Conservation (phyloP, 2,797 vertebrate species). For the Protosalanx chinensis region DNA sequence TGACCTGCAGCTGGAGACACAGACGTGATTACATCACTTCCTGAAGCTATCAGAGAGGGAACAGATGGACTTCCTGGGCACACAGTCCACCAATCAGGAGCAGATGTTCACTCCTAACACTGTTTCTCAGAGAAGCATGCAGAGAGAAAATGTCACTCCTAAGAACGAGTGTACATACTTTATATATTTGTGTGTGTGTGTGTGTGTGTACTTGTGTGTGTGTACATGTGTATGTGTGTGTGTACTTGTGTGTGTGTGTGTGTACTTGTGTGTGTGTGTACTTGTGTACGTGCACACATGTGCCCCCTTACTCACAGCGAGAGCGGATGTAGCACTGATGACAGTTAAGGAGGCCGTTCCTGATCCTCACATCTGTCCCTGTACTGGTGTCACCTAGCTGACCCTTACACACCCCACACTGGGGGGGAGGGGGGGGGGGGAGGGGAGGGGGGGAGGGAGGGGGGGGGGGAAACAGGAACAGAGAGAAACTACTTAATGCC, state of each 20-base stretch:
- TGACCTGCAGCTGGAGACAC: conserved; percentile 86
- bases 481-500: background rate
- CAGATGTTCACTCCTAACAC: too few relatives aligned
- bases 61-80: too few relatives aligned
- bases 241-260: background rate
- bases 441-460: background rate
- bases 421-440: background rate
- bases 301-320: conserved; percentile 82
- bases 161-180: background rate
- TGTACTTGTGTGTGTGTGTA: too few relatives aligned
- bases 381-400: conserved; percentile 90
- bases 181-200: background rate
- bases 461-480: background rate
- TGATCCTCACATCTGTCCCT: conserved; percentile 95
- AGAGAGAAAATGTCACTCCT: background rate
- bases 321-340: conserved; percentile 94
- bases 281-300: conserved; percentile 5
- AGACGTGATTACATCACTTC: too few relatives aligned
- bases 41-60: too few relatives aligned
- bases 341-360: conserved; percentile 95
- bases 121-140: background rate
- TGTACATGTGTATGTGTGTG: background rate
- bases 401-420: conserved; percentile 97
- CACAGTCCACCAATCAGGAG: too few relatives aligned
- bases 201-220: background rate